phyloP scores from a whole-genome alignment of 2,797 vertebrate species.

The Catostomus latipinnis region DNA sequence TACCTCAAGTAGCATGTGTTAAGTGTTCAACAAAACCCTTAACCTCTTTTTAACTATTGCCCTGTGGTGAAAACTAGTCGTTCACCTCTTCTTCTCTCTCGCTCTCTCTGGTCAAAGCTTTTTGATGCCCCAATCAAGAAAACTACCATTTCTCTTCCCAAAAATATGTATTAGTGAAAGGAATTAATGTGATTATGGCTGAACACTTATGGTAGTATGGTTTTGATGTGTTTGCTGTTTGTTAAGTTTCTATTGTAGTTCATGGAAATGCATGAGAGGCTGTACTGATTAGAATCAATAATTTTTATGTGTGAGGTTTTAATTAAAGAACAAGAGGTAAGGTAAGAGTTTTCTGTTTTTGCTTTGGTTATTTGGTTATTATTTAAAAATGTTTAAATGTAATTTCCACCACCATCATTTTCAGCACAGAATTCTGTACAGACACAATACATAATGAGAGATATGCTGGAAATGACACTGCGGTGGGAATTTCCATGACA shows the following conservation, averaged over 20 bases:
- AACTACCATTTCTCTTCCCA: background rate
- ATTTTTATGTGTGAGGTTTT: slow-evolving; percentile 1
- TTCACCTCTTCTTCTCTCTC: background rate
- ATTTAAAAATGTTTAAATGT: too few relatives aligned
- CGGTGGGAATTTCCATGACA: too few relatives aligned
- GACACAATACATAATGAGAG: too few relatives aligned
- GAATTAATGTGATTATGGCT: background rate
- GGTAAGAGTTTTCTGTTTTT: background rate
- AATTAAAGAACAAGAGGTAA: background rate
- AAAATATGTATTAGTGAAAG: slow-evolving; percentile 23
- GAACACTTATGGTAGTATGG: background rate
- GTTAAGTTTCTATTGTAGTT: slow-evolving; percentile 14
- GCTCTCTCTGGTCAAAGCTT: background rate
- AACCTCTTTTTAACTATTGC: slow-evolving; percentile 14
- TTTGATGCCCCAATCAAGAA: slow-evolving; percentile 15
- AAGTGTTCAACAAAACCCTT: slow-evolving; percentile 6
- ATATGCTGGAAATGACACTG: too few relatives aligned
- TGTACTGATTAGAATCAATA: slow-evolving; percentile 27
- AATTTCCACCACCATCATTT: too few relatives aligned
- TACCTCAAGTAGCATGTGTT: slow-evolving; percentile 21
- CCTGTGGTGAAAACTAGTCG: slow-evolving; percentile 11
- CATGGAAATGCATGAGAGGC: slow-evolving; percentile 9
- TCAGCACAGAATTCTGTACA: too few relatives aligned
- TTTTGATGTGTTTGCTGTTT: slow-evolving; percentile 9
- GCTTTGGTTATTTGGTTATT: background rate